Evolutionary conservation across 2,797 vertebrate species (phyloP).

Genomic region (Zalophus californianus): DNA sequence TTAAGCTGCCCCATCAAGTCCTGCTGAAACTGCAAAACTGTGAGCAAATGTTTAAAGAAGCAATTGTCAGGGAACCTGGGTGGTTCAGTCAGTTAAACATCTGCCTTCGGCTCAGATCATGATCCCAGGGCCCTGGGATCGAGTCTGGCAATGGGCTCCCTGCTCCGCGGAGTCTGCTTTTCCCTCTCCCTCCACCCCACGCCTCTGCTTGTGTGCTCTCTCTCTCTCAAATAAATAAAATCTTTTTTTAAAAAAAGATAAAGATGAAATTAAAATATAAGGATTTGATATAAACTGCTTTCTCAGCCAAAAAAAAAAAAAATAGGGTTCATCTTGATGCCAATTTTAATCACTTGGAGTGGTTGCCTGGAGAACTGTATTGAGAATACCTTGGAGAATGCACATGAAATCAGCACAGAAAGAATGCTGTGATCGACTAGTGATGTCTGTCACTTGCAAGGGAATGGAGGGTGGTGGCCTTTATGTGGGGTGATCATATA

Average conservation of each 20-base stretch:
- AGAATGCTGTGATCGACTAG: background rate
- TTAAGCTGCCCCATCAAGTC: background rate
- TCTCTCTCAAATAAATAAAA: background rate
- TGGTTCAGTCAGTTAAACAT: background rate
- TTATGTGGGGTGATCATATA: background rate
- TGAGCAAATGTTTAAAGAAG: background rate
- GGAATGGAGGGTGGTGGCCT: background rate
- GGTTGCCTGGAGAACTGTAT: background rate
- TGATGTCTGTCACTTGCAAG: background rate
- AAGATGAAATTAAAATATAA: background rate
- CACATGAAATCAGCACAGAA: background rate
- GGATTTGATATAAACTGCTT: background rate
- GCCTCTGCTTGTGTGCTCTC: background rate
- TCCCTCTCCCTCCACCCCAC: background rate
- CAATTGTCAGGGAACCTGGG: background rate
- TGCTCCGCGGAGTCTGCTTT: background rate
- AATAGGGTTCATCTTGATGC: background rate
- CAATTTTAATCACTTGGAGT: background rate
- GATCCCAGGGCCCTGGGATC: background rate
- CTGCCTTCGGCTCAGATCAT: background rate
- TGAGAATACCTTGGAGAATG: background rate
- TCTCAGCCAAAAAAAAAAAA: conserved; percentile 39
- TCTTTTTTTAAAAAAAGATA: background rate
- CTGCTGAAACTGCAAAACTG: background rate
- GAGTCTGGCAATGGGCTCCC: rapidly evolving